Base-by-base conservation (phyloP, 2,797 vertebrate species). In the Gadopsis marmoratus region DNA sequence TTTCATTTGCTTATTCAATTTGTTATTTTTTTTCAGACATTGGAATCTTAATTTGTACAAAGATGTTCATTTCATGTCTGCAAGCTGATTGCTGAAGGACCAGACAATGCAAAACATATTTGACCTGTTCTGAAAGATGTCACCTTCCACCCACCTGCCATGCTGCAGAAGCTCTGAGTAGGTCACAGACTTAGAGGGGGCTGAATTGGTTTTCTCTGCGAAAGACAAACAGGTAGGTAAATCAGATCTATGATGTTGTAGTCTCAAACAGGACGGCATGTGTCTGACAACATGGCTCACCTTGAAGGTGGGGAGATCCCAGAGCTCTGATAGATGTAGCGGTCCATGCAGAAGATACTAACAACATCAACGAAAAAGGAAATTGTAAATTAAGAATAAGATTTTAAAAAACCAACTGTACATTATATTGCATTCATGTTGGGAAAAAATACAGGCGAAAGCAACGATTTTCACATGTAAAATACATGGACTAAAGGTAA, bases 131-230 rank as follows among this genome's bases (percentile, higher is more conserved):
- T 19, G 7, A 53, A 72, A 14, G 16, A 43, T 23, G 33, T 58
- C 33, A 19, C 31, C 26, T 37, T 48, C 59, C 35, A 75, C 93
- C 85, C 83, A 95, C 94, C 91, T 91, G 59, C 93, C 91, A 47
- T 91, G 81, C 33, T 90, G 88, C n/a, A 59, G 90, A 0, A 94
- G 87, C 55, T 90, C 95, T 16, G 91, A 89, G 67, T 96, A 88
- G 7, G 95, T 93, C 73, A 94, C 91, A 23, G 95, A 90, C 85
- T 96, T 97, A 17, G 89, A 72, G 0, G 92, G 87, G 29, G 88
- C 85, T 26, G 94, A 94, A 86, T 88, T 83, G n/a, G 82, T 47
- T 78, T 91, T 96, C 41, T 97, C 97, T 97, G 87, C 37, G 79
- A 71, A 85, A 50, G 11, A 90, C 13, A 87, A 43, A 26, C 16